phyloP scores from a whole-genome alignment of 2,888 invertebrate genomes.

The Napeogenes sylphis region DNA sequence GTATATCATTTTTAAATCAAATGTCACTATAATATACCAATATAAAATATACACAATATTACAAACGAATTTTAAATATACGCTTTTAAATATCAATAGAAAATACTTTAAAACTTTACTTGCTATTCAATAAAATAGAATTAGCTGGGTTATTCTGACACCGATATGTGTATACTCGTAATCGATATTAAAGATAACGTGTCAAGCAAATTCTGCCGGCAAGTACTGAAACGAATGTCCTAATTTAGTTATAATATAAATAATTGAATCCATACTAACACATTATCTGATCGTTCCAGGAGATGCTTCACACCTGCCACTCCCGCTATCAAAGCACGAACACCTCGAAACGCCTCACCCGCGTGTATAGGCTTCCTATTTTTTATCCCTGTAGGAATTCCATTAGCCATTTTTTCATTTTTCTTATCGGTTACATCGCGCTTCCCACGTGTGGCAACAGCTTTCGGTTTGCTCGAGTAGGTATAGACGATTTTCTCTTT shows the following conservation, averaged over 20 bases:
- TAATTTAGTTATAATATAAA: too few relatives aligned
- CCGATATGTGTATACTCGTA: background rate
- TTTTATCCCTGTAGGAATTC: slow-evolving; percentile 23
- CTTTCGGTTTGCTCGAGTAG: slow-evolving; percentile 81
- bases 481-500: slow-evolving; percentile 76
- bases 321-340: slow-evolving; percentile 56
- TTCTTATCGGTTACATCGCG: slow-evolving; percentile 39
- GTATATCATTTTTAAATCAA: too few relatives aligned
- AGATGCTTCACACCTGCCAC: slow-evolving; percentile 50
- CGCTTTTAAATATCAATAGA: background rate
- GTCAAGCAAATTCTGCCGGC: background rate
- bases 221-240: background rate
- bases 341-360: slow-evolving; percentile 38
- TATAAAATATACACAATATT: too few relatives aligned
- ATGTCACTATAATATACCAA: too few relatives aligned
- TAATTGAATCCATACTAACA: slow-evolving; percentile 27
- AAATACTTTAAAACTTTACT: background rate
- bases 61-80: too few relatives aligned
- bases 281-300: slow-evolving; percentile 32
- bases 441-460: slow-evolving; percentile 53
- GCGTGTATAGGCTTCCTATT: slow-evolving; percentile 24
- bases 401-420: slow-evolving; percentile 30
- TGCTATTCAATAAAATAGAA: background rate
- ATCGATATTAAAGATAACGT: background rate
- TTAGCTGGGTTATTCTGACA: background rate